A percentile compares a stretch with the other conserved stretches of the same genome.
phyloP scores from a whole-genome alignment of 2,113 vertebrate genomes.

The Tenrec ecaudatus region DNA sequence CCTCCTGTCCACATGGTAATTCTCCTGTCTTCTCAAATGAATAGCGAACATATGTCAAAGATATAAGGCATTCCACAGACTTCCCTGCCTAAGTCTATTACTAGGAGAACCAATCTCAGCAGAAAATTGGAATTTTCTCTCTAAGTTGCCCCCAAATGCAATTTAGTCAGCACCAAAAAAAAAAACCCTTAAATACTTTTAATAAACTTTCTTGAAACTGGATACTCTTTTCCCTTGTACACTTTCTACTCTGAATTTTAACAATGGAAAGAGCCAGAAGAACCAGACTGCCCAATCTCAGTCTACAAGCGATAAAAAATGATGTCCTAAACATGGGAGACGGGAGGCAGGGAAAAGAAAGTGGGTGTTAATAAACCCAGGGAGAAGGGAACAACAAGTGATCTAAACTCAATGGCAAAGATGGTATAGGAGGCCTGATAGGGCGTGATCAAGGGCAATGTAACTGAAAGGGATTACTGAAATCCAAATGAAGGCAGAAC shows the following conservation, averaged over 20 bases:
- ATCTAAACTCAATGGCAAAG: too few species aligned
- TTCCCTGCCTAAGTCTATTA: constrained; percentile 62
- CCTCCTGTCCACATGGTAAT: constrained; percentile 76
- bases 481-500: too few species aligned
- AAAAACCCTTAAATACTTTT: constrained; percentile 57
- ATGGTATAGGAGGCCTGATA: too few species aligned
- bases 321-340: too few species aligned
- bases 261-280: constrained; percentile 43
- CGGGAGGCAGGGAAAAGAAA: too few species aligned
- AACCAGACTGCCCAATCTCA: not conserved
- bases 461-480: too few species aligned
- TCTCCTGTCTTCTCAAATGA: constrained; percentile 77
- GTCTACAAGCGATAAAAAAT: not conserved
- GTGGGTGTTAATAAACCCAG: too few species aligned
- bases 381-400: too few species aligned
- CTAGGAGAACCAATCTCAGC: constrained; percentile 63
- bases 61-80: constrained; percentile 49
- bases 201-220: constrained; percentile 50
- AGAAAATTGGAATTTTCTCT: constrained; percentile 75
- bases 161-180: constrained; percentile 52
- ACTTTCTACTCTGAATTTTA: constrained; percentile 27
- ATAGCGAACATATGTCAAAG: constrained; percentile 76
- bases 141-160: constrained; percentile 56
- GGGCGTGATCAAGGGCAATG: too few species aligned
- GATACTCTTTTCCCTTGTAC: constrained; percentile 30